Evolutionary conservation across 2,113 vertebrate species (phyloP).

Genomic region (Paedocypris sp.): DNA sequence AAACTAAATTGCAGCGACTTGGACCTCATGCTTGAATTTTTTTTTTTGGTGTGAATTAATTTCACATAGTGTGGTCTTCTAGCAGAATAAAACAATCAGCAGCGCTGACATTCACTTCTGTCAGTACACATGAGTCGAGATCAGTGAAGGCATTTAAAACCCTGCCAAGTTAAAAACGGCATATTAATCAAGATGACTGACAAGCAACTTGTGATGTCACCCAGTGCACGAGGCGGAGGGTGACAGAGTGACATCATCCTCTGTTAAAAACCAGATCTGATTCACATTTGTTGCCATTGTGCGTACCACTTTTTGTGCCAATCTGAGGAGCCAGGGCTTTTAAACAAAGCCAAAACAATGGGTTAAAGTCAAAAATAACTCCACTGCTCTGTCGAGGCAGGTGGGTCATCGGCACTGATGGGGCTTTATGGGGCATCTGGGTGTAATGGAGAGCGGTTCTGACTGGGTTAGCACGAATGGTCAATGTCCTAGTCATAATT

Average conservation of each 20-base stretch:
- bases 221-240: constrained; percentile 7
- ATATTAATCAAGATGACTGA: not conserved
- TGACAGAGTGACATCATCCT: constrained; percentile 44
- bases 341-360: not conserved
- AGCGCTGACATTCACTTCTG: not conserved
- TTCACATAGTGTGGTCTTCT: too few species aligned
- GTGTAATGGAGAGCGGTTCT: constrained; percentile 1
- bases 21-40: too few species aligned
- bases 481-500: not conserved
- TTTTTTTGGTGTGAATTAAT: too few species aligned
- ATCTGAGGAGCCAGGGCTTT: not conserved
- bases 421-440: constrained; percentile 9
- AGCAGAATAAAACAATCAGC: not conserved
- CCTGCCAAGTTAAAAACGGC: not conserved
- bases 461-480: not conserved
- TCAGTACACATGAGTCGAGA: not conserved
- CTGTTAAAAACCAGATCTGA: not conserved
- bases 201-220: constrained; percentile 14
- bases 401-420: not conserved
- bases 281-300: constrained; percentile 9
- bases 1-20: too few species aligned
- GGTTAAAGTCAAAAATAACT: not conserved
- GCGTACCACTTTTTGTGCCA: not conserved
- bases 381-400: not conserved
- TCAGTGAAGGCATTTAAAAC: not conserved